Base-by-base conservation (phyloP, 2,113 vertebrate genomes). In the Formicarius rufipectus region DNA sequence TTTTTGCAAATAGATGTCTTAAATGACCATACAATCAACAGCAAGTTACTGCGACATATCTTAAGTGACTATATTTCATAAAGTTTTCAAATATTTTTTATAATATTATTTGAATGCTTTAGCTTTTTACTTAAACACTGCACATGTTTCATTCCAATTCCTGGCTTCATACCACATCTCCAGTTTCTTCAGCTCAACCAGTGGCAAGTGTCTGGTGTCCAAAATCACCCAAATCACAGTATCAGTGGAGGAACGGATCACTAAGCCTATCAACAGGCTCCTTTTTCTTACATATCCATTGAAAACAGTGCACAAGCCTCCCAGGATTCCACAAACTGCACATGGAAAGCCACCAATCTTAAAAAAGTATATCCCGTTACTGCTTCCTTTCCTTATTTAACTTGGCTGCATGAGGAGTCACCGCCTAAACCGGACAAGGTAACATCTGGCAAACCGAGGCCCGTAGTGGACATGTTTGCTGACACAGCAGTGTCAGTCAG, bases 371-470 rank as follows among this genome's bases (percentile, higher is more conserved):
- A 88, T 76, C 71, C 50, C 9, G 11, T 76, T 53, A 85, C 50
- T 95, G 84, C 79, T 89, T 89, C 97, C 79, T 94, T 92, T 91
- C 94, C 87, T 88, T 87, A 95, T 89, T 96, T 97, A 85, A 56
- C 77, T 95, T 94, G 95, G 84, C 85, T 90, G 82, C 66, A 35
- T 73, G 68, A 87, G 68, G 89, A 90, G 45, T 75, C 74, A 56
- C 24, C 2, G 3, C 89, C 92, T 91, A 74, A 94, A 92, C 20
- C 55, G 52, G 55, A 74, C 86, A 17, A 91, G 91, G 56, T 11
- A 27, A 84, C 10, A 18, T 55, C 76, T 87, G 90, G 93, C 80
- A 84, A 87, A 68, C 7, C 25, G 52, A 59, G 35, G 37, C n/a
- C 39, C 21, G 8, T 0, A 40, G 39, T 0, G 71, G 22, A 37